Conservation (phyloP, 2,888 invertebrate genomes). For the Cerceris ruficornis region DNA sequence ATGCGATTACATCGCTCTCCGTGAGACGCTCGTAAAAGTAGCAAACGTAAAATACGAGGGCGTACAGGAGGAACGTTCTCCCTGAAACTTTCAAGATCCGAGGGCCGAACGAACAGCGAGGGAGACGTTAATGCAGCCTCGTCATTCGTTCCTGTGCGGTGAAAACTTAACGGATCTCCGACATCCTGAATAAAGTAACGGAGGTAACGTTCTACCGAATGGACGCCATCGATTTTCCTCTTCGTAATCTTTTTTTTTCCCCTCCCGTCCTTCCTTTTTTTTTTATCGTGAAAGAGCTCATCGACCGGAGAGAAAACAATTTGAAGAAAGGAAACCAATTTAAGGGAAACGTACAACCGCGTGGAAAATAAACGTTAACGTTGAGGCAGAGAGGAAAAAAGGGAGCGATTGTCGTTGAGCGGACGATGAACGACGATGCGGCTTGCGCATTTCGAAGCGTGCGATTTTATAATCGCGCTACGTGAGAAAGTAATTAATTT, state of each 20-base stretch:
- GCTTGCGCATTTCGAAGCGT: too few relatives aligned
- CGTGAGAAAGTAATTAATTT: too few relatives aligned
- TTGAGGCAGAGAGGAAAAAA: neutral
- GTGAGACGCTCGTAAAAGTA: conserved; percentile 45
- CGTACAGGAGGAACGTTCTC: conserved; percentile 34
- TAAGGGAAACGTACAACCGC: conserved; percentile 13
- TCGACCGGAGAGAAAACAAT: conserved; percentile 19
- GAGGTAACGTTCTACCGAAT: conserved; percentile 33
- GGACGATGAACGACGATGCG: neutral
- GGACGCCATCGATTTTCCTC: conserved; percentile 49
- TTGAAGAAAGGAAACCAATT: conserved; percentile 28
- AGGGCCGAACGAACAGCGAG: conserved; percentile 19
- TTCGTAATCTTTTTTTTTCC: neutral
- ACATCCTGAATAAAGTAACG: conserved; percentile 59
- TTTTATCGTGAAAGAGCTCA: conserved; percentile 9
- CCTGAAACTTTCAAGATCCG: conserved; percentile 49
- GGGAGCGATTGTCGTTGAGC: neutral
- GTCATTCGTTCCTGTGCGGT: conserved; percentile 59
- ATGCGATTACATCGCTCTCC: conserved; percentile 33
- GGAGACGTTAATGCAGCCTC: conserved; percentile 59
- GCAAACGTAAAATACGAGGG: conserved; percentile 39
- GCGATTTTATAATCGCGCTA: too few relatives aligned
- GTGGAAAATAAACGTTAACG: neutral
- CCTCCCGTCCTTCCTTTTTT: neutral
- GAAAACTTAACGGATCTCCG: conserved; percentile 60